Conservation (phyloP, 2,797 vertebrate genomes). For the Gambelia wislizenii region DNA sequence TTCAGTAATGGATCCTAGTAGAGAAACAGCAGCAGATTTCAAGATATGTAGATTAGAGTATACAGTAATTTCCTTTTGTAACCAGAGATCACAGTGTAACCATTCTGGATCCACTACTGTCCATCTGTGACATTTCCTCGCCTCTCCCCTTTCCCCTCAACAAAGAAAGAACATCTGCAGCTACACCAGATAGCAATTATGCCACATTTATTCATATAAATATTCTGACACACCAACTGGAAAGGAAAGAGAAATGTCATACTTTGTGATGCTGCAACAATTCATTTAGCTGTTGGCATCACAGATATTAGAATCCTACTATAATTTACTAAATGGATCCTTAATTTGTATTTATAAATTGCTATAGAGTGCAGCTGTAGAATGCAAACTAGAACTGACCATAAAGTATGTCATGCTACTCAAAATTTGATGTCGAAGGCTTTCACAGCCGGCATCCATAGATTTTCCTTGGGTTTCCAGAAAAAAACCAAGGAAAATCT, state of each 20-base stretch:
- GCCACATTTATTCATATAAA: background rate
- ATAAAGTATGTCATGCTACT: constrained; percentile 20
- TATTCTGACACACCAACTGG: background rate
- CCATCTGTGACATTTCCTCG: constrained; percentile 51
- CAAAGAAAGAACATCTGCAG: constrained; percentile 44
- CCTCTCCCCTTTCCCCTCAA: constrained; percentile 14
- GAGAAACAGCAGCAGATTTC: background rate
- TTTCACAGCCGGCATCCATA: no score
- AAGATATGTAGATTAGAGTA: background rate
- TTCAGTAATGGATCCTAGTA: constrained; percentile 75
- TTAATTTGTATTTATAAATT: constrained; percentile 31
- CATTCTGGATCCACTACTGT: constrained; percentile 76
- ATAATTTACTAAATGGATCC: background rate
- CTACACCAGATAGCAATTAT: constrained; percentile 57
- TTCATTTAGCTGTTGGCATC: background rate
- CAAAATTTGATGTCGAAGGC: no score
- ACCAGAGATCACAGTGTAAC: background rate
- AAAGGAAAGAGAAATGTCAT: background rate
- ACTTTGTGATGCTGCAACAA: background rate
- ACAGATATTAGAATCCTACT: background rate
- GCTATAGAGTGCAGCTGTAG: constrained; percentile 64
- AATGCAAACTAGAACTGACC: background rate
- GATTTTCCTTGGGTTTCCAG: no score
- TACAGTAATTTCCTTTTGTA: constrained; percentile 22
- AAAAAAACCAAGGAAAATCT: no score